Base-by-base conservation (phyloP, 2,888 invertebrate species). In the Caenorhabditis angaria region DNA sequence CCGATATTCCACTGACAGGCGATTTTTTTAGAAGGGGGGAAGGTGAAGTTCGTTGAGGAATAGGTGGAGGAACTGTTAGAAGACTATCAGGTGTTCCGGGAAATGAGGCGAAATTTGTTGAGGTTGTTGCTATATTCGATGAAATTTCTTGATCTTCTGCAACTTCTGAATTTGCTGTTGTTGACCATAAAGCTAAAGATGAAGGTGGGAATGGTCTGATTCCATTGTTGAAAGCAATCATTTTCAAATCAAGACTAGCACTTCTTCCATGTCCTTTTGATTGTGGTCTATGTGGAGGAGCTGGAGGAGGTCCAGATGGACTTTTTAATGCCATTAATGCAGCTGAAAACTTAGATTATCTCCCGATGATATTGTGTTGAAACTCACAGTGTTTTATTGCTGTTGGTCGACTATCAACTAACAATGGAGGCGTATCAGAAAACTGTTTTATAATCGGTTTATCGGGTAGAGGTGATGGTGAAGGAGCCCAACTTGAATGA, bases 281-380 rank as follows among this genome's bases (percentile, higher is more conserved):
- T 20, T 66, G 57, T 5, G 84, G 82, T 8, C 87, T 78, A 1
- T 80, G 77, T 22, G 87, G 87, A 1, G 87, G 87, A 22, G 70
- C 69, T 24, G 87, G 87, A 32, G 87, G 87, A 12, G 87, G 87
- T 14, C 87, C 87, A 32, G 75, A 65, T 48, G 81, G 81, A 55
- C 76, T 76, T 59, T 77, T 76, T 4, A 81, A 62, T 1, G 79
- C 76, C 8, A 81, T 51, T 25, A 78, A 54, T 24, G 63, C 59
- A 12, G 67, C 65, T 22, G 69, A 27, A 53, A 68, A 14, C 27
- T 10, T 32, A 35, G 22, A 65, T 53, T n/a, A n/a, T n/a, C n/a
- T n/a, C n/a, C n/a, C n/a, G n/a, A 65, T 54, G 1, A 55, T 24
- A 25, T 10, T 22, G 28, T n/a, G n/a, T 22, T 59, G n/a, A 27